Conservation (phyloP, 2,113 vertebrate species). For the Plecotus auritus region DNA sequence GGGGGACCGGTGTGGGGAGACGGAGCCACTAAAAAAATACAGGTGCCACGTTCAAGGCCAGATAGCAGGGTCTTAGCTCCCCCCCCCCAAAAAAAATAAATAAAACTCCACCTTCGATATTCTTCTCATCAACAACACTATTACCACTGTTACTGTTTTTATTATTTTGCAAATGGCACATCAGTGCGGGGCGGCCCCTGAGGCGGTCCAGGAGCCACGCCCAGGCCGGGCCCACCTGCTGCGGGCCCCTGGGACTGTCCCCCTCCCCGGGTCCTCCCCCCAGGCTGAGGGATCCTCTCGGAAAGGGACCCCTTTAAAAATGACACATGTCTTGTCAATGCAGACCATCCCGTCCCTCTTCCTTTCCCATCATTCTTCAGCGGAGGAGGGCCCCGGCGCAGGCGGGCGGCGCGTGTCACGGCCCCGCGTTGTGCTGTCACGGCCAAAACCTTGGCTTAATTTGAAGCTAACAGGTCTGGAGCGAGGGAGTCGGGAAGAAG, state of each 20-base stretch:
- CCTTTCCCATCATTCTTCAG: not conserved
- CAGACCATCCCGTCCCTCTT: constrained; percentile 10
- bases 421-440: not conserved
- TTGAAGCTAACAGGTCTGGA: constrained; percentile 34
- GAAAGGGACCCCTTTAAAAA: not conserved
- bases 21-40: not conserved
- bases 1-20: not conserved
- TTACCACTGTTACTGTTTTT: not conserved
- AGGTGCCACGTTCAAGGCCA: not conserved
- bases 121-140: not conserved
- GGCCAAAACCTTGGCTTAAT: constrained; percentile 55
- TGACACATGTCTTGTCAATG: constrained; percentile 26
- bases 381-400: not conserved
- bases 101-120: not conserved
- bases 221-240: constrained; percentile 2
- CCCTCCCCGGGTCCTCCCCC: not conserved
- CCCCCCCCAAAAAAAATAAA: not conserved
- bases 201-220: not conserved
- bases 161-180: not conserved
- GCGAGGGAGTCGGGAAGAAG: not conserved
- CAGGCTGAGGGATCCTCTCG: not conserved
- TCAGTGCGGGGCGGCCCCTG: fast-evolving
- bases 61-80: not conserved
- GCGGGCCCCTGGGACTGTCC: fast-evolving
- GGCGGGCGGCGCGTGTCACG: not conserved